Percentiles rank a stretch among this genome's conserved stretches.
phyloP scores from a whole-genome alignment of 1,140 invertebrate genomes.

The Steinernema feltiae region DNA sequence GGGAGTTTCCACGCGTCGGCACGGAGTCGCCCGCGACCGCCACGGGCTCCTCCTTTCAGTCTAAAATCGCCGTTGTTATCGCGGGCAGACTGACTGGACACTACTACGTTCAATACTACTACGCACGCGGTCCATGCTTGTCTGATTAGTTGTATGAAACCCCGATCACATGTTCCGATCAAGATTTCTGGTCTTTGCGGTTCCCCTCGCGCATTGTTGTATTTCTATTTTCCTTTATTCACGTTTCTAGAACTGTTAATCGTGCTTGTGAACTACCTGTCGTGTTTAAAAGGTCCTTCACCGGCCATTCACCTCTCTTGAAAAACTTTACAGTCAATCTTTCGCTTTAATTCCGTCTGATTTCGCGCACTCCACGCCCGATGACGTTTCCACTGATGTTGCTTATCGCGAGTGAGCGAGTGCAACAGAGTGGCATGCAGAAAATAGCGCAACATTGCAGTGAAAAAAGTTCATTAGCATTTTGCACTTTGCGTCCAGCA shows the following conservation, averaged over 20 bases:
- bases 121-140: neutral
- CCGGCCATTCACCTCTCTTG: conserved; percentile 6
- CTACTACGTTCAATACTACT: conserved; percentile 11
- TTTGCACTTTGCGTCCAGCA: neutral
- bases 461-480: neutral
- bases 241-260: neutral
- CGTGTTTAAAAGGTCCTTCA: conserved; percentile 1
- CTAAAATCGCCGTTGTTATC: conserved; percentile 14
- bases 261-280: neutral
- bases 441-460: neutral
- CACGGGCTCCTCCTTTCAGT: conserved; percentile 9
- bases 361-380: neutral
- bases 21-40: conserved; percentile 14
- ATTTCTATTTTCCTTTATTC: too few relatives aligned
- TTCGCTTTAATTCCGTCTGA: neutral
- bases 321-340: neutral
- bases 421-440: neutral
- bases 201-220: too few relatives aligned
- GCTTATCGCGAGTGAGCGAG: neutral
- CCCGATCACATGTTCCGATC: too few relatives aligned
- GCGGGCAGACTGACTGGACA: conserved; percentile 1
- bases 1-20: conserved; percentile 12
- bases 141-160: neutral
- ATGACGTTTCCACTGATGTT: neutral
- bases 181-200: too few relatives aligned